Conservation (phyloP, 1,140 invertebrate species). For the Caenorhabditis tropicalis region DNA sequence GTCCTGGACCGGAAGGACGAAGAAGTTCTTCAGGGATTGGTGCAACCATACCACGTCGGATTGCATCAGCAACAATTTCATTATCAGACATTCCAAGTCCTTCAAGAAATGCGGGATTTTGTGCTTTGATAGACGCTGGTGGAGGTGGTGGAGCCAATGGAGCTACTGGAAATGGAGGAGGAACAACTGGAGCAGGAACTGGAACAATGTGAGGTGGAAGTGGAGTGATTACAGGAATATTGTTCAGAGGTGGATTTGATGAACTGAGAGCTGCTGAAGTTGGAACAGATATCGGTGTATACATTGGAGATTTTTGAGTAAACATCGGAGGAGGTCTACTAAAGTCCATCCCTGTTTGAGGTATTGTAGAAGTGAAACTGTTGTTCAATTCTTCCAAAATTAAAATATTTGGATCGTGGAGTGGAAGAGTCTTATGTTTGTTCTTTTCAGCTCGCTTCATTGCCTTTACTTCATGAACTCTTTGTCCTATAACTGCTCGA, state of each 20-base stretch:
- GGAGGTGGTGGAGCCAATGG: neutral
- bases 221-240: neutral
- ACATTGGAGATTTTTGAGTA: neutral
- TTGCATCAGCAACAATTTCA: neutral
- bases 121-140: neutral
- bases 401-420: too few relatives aligned
- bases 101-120: neutral
- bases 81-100: constrained; percentile 30
- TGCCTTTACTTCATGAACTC: neutral
- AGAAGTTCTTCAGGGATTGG: constrained; percentile 22
- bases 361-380: neutral
- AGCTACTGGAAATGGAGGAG: neutral
- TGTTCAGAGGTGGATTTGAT: too few relatives aligned
- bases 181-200: neutral
- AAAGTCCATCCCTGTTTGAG: neutral
- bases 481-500: neutral
- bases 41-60: constrained; percentile 12
- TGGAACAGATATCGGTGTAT: too few relatives aligned
- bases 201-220: constrained; percentile 1
- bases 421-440: neutral
- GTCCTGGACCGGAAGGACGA: neutral
- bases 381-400: too few relatives aligned
- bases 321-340: neutral
- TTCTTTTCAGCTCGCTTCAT: neutral
- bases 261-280: too few relatives aligned